phyloP scores from a whole-genome alignment of 2,797 vertebrate species.

The Yasuhikotakia modesta region DNA sequence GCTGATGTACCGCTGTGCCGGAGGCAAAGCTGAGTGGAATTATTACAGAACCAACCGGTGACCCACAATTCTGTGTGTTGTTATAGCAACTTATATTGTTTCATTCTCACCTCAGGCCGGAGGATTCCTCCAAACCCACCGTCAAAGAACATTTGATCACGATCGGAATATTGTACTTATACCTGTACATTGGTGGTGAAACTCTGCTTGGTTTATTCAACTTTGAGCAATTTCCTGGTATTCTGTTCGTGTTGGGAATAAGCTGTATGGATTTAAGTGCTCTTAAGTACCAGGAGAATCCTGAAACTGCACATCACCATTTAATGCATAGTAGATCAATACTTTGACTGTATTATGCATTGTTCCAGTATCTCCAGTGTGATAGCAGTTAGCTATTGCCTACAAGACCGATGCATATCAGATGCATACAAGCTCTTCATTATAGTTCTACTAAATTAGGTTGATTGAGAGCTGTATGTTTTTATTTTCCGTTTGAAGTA shows the following conservation, averaged over 20 bases:
- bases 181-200: neutral
- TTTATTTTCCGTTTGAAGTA: conserved; percentile 20
- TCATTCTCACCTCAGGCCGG: neutral
- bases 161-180: neutral
- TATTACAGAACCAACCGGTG: conserved; percentile 8
- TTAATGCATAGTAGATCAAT: conserved; percentile 16
- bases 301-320: conserved; percentile 6
- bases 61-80: neutral
- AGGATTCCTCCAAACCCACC: neutral
- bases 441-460: conserved; percentile 6
- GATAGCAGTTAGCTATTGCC: neutral
- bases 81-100: neutral
- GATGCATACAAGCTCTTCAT: neutral
- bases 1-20: conserved; percentile 42
- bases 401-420: neutral
- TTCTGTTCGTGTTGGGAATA: neutral
- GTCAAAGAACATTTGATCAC: neutral
- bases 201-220: neutral
- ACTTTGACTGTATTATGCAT: neutral
- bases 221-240: neutral
- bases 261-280: conserved; percentile 5
- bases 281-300: conserved; percentile 20
- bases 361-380: neutral
- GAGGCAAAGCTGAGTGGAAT: conserved; percentile 58
- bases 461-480: conserved; percentile 19